These are phyloP conservation scores for Todus mexicanus DNA, from an alignment of 2,797 vertebrate genomes.

Conservation along the genomic window DNA sequence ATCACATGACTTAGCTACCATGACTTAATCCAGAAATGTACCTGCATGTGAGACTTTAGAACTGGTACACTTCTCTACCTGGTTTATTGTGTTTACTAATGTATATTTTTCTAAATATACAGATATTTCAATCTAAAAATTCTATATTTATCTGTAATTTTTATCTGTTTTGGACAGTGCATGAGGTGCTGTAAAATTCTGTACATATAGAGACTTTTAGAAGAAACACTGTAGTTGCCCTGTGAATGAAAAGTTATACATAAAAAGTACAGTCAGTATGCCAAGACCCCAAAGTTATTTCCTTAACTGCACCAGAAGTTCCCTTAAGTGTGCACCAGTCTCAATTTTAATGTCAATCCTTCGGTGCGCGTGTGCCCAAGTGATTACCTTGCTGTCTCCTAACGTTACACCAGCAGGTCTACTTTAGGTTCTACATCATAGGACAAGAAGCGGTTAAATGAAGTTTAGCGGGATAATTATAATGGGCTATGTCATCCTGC, in stretches of 20 bases:
- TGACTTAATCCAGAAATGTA: slow-evolving; percentile 46
- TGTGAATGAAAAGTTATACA: slow-evolving; percentile 9
- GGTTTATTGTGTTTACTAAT: slow-evolving; percentile 62
- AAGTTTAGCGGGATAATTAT: background rate
- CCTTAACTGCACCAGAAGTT: background rate
- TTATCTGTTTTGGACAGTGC: slow-evolving; percentile 51
- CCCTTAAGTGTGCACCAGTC: background rate
- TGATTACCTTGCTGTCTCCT: background rate
- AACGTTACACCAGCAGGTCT: background rate
- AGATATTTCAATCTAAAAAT: slow-evolving; percentile 55
- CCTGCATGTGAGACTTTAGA: slow-evolving; percentile 52
- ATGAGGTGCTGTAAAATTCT: slow-evolving; percentile 57
- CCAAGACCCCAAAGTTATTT: background rate
- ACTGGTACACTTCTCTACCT: slow-evolving; percentile 45
- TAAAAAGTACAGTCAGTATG: background rate
- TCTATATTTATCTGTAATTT: slow-evolving; percentile 68
- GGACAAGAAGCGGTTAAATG: background rate
- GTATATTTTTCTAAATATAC: slow-evolving; percentile 67
- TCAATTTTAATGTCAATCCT: background rate
- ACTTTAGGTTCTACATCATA: background rate
- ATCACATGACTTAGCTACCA: slow-evolving; percentile 30
- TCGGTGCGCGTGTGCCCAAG: background rate
- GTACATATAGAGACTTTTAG: slow-evolving; percentile 43
- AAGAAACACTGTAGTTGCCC: slow-evolving; percentile 32
- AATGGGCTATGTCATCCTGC: background rate